Base-by-base conservation (phyloP, 1,140 invertebrate genomes). In the Drosophila chauvacae region DNA sequence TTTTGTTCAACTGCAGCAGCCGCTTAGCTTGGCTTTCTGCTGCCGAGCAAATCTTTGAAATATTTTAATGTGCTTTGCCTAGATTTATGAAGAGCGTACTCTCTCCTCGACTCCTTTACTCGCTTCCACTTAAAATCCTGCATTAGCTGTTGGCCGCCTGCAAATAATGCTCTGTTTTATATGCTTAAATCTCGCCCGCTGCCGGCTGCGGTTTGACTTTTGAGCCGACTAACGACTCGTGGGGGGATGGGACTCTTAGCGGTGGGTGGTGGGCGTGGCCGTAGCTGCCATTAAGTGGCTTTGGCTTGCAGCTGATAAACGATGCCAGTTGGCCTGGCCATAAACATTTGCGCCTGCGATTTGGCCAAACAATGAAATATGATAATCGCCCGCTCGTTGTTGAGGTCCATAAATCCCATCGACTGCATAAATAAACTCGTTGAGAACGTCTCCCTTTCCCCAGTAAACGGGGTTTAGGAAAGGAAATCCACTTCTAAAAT, bases 301-400 rank as follows among this genome's bases (percentile, higher is more conserved):
- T 78, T 70, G 41, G 74, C 57, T 78, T 78, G 75, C 74, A 78
- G 58, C 75, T 78, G 76, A 78, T 78, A 78, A 78, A 78, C 77
- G 76, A 70, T 61, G 53, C 55, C 75, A 62, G 75, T 70, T 77
- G 70, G 60, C 42, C 64, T 30, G 73, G 64, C 58, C 51, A 77
- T 78, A 70, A 70, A 78, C 74, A 77, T 62, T 77, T 60, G 73
- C 33, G 51, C 47, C 56, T 68, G 48, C 69, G 69, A 59, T 72
- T 42, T 51, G 55, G 70, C 55, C 68, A 73, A 72, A 72, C 70
- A 78, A 78, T 78, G 75, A 78, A 78, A 71, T 79, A 79, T 72
- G 75, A 79, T 72, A 79, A 78, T 77, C 74, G 56, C 63, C 23
- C n/a, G 39, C 9, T 53, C 28, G 44, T 48, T 48, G 42, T 35